Base-by-base conservation (phyloP, 2,888 invertebrate species). In the Mycogona germanica region DNA sequence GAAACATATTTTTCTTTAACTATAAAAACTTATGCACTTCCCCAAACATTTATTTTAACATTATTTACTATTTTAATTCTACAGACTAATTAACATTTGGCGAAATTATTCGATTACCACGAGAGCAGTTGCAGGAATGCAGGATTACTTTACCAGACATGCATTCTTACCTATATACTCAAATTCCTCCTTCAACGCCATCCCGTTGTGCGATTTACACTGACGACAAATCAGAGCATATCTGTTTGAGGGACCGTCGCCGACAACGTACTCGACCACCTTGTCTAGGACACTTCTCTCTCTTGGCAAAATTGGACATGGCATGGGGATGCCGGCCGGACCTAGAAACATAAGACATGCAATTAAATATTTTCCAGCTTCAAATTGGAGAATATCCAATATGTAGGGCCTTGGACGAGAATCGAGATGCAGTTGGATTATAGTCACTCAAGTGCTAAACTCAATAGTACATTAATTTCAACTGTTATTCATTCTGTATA, bases 201-300 rank as follows among this genome's bases (percentile, higher is more conserved):
- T 76, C 77, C 98, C 98, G 70, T 98, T 98, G 68, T 98, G 98
- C 17, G 84, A 81, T 61, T 76, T 80, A 68, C 98, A 98, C 60
- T 84, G 78, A 37, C 77, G 76, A 70, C 98, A 98, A 64, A 98
- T 91, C 59, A 98, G 78, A 21, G 97, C 98, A 74, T 85, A 97
- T 62, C 96, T 80, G 70, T 92, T 87, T 57, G 81, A 81, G 25
- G 96, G 95, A 0, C 96, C 97, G 69, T 98, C 97, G 40, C 93
- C 95, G 40, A 97, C 80, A 57, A 98, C 72, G 67, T 87, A 92
- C 68, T 98, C 97, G 17, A 98, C 82, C 64, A 97, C 75, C 65
- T 85, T 84, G 70, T 96, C 96, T 58, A 95, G 68, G 30, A 84
- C 78, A 5, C 83, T 80, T 56, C 91, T 80, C 59, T 88, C 80